These are phyloP conservation scores for Actinia equina DNA, from an alignment of 64 coral and sea anemone genomes.

Conservation along the genomic window DNA sequence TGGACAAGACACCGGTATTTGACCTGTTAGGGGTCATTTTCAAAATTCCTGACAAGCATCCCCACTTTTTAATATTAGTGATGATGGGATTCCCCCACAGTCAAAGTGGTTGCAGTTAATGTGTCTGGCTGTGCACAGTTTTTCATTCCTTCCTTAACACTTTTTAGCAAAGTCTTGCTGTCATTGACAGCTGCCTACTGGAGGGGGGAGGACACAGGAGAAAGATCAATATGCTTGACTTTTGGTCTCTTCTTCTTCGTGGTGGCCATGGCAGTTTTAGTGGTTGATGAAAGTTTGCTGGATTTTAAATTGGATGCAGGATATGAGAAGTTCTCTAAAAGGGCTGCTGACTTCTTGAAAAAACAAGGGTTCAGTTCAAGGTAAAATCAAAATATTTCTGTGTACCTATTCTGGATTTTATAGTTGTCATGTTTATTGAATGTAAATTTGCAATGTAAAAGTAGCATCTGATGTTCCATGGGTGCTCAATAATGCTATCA, in stretches of 20 bases:
- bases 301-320: slow-evolving; percentile 94
- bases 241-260: slow-evolving; percentile 99
- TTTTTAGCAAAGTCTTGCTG: slow-evolving; percentile 62
- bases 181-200: slow-evolving; percentile 87
- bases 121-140: too few species aligned
- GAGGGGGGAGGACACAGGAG: slow-evolving; percentile 87
- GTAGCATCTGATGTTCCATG: too few species aligned
- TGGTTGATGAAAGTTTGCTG: slow-evolving; percentile 88
- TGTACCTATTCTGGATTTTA: neutral
- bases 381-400: neutral
- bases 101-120: too few species aligned
- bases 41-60: too few species aligned
- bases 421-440: too few species aligned
- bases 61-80: too few species aligned
- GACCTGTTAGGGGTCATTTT: too few species aligned
- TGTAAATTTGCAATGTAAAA: too few species aligned
- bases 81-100: too few species aligned
- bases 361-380: slow-evolving; percentile 59
- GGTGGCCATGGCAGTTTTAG: slow-evolving; percentile 86
- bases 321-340: slow-evolving; percentile 88
- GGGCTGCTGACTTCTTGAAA: slow-evolving; percentile 73
- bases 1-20: too few species aligned
- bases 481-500: too few species aligned
- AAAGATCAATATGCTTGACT: slow-evolving; percentile 83
- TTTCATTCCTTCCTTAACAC: neutral